Percentiles rank a stretch among this genome's conserved stretches.
These are phyloP conservation scores for Poecilus cupreus DNA, from an alignment of 2,888 invertebrate species.

Conservation along the genomic window DNA sequence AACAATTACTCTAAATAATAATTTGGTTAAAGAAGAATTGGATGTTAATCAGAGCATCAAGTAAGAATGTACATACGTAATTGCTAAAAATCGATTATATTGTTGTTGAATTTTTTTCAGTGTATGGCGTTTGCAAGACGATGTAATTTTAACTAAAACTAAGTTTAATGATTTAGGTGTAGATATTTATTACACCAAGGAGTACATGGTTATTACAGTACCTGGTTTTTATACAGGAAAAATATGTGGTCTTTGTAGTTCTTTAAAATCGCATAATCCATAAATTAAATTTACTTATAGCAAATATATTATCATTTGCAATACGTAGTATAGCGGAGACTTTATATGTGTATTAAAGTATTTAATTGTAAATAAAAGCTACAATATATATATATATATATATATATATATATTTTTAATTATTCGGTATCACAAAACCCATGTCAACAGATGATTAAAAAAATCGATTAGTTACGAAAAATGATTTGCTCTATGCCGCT, in stretches of 20 bases:
- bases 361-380: slow-evolving; percentile 24
- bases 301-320: background rate
- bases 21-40: slow-evolving; percentile 51
- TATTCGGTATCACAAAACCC: too few species aligned
- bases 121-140: slow-evolving; percentile 33
- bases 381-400: too few species aligned
- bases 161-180: slow-evolving; percentile 44
- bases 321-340: background rate
- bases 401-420: too few species aligned
- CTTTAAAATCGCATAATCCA: slow-evolving; percentile 19
- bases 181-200: slow-evolving; percentile 48
- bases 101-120: slow-evolving; percentile 15
- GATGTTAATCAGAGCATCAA: slow-evolving; percentile 3
- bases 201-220: slow-evolving; percentile 51
- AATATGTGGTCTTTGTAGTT: slow-evolving; percentile 54
- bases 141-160: slow-evolving; percentile 49
- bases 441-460: too few species aligned
- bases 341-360: background rate
- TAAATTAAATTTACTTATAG: background rate
- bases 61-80: background rate
- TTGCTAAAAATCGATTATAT: background rate
- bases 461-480: too few species aligned
- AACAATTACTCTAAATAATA: slow-evolving; percentile 68
- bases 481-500: too few species aligned
- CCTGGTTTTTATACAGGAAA: slow-evolving; percentile 54